A percentile compares a stretch with the other conserved stretches of the same genome.
phyloP scores from a whole-genome alignment of 2,888 invertebrate species.

The Aspidiotus destructor region DNA sequence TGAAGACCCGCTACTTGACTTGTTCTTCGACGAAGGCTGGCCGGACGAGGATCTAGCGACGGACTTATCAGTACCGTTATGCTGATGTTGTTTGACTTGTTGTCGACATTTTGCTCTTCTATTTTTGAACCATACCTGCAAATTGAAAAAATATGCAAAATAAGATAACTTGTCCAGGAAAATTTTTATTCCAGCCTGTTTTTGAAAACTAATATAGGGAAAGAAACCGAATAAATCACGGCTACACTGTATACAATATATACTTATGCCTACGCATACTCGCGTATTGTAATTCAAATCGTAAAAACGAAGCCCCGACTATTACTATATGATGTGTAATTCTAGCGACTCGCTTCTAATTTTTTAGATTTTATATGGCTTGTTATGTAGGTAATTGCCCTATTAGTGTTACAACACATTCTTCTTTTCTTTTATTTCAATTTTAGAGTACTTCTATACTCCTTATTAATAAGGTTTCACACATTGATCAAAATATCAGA shows the following conservation, averaged over 20 bases:
- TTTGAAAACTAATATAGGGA: not conserved
- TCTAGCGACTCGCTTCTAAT: conserved; percentile 6
- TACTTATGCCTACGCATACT: not conserved
- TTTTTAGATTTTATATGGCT: conserved; percentile 21
- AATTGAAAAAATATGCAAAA: conserved; percentile 34
- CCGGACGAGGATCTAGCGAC: conserved; percentile 27
- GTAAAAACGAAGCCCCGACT: conserved; percentile 16
- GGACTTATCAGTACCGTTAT: conserved; percentile 42
- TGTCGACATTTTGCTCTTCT: conserved; percentile 60
- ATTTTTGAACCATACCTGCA: conserved; percentile 65
- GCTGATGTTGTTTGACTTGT: conserved; percentile 49
- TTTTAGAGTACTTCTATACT: too few species aligned
- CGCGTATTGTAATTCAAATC: not conserved
- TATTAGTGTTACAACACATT: conserved; percentile 10
- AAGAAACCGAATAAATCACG: conserved; percentile 1
- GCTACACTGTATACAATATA: not conserved
- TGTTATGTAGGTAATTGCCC: conserved; percentile 22
- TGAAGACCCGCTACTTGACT: conserved; percentile 24
- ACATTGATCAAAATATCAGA: too few species aligned
- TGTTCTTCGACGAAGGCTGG: conserved; percentile 21
- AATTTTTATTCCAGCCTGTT: not conserved
- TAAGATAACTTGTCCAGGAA: conserved; percentile 15
- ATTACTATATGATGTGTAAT: conserved; percentile 13
- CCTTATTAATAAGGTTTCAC: not conserved
- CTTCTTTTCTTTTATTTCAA: not conserved